Base-by-base conservation (phyloP, 2,113 vertebrate genomes). In the Ailuropoda melanoleuca region DNA sequence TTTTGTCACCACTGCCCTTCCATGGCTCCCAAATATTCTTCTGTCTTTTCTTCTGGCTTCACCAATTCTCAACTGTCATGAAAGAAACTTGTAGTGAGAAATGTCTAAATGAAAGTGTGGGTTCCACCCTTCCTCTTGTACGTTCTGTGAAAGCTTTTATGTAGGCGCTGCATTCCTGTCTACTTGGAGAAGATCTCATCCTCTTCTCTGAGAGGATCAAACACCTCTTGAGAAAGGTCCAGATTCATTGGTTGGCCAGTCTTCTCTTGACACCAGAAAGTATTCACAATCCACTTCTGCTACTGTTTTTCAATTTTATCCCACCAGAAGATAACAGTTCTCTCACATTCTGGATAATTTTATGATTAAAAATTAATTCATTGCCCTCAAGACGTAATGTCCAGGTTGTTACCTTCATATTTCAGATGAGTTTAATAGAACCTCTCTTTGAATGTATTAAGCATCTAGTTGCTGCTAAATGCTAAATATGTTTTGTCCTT, bases 341-440 rank as follows among this genome's bases (percentile, higher is more conserved):
- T 94, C 15, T 93, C 68, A 85, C 88, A 95, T 68, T 93, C 58
- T 78, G 87, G 50, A 85, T 89, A 95, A 53, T 82, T 93, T 58
- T 88, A 21, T 95, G 70, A 93, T 97, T 97, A 97, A 96, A 95
- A 97, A 92, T 97, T 55, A 92, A 97, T 97, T 87, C 80, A 93
- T 82, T 62, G 84, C 75, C 85, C 50, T 96, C 58, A 70, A 88
- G 87, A 18, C 48, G 43, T 68, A 87, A 81, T 90, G 78, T 90
- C 62, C 60, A 70, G 58, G 50, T 80, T 92, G 95, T 92, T 97
- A 84, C 88, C 66, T 62, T 97, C 29, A 75, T 31, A 96, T 90
- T 96, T 96, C 37, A 92, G 90, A 48, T 58, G 23, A 88, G 8
- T n/a, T 97, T 93, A 97, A 93, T 87, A 83, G 58, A 78, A 92